phyloP scores from a whole-genome alignment of 2,113 vertebrate genomes.

The Xenopus laevis region DNA sequence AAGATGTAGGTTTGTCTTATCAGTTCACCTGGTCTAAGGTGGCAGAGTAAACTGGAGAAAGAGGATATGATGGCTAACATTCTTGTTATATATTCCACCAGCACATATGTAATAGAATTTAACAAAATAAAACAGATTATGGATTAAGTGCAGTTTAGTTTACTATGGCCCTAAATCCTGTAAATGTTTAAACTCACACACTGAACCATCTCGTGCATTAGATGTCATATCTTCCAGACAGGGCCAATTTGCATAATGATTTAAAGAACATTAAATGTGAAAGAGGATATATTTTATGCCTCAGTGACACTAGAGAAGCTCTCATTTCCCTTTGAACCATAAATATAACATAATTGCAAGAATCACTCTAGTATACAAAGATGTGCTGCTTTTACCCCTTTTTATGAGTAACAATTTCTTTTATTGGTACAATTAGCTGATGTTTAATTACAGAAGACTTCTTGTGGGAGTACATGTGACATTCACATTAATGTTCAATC shows the following conservation, averaged over 20 bases:
- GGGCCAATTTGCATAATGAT: constrained; percentile 18
- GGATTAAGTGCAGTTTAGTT: too few relatives aligned
- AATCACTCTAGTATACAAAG: constrained; percentile 38
- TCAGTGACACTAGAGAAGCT: constrained; percentile 45
- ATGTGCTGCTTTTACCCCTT: constrained; percentile 34
- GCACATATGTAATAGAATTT: too few relatives aligned
- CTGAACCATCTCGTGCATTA: constrained; percentile 6
- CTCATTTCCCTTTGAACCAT: constrained; percentile 46
- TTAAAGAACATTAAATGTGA: constrained; percentile 43
- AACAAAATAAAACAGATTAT: too few relatives aligned
- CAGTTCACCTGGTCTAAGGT: too few relatives aligned
- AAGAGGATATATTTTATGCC: constrained; percentile 43
- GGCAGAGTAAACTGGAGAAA: too few relatives aligned
- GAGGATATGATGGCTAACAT: too few relatives aligned
- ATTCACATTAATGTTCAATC: constrained; percentile 47
- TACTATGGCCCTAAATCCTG: too few relatives aligned
- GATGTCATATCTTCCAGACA: constrained; percentile 9
- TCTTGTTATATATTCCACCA: too few relatives aligned
- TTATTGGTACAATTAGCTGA: constrained; percentile 50
- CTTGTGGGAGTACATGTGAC: constrained; percentile 27
- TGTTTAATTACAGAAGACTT: constrained; percentile 46
- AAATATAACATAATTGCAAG: constrained; percentile 45
- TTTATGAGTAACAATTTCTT: constrained; percentile 44
- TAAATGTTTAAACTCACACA: background rate
- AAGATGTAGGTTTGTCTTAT: too few relatives aligned